These are phyloP conservation scores for Neosilurus mollespiculum DNA, from an alignment of 2,797 vertebrate genomes.

Conservation along the genomic window DNA sequence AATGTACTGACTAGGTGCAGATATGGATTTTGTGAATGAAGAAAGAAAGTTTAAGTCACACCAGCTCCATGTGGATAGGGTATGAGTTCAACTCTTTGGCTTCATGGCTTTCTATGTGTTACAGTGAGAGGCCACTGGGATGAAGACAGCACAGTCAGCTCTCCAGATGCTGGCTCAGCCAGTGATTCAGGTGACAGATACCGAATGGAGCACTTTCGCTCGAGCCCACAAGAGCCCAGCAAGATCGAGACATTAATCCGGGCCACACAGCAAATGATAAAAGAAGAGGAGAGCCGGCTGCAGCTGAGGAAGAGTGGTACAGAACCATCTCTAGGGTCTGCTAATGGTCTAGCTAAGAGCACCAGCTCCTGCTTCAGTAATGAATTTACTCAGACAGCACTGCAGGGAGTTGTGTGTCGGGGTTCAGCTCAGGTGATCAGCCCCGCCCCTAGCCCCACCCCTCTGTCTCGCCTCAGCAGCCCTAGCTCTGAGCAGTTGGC, in stretches of 20 bases:
- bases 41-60: neutral
- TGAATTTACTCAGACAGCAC: conserved; percentile 78
- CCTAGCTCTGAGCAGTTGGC: conserved; percentile 83
- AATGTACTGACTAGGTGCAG: neutral
- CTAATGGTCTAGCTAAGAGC: conserved; percentile 85
- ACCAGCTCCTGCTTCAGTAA: conserved; percentile 78
- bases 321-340: conserved; percentile 74
- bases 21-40: neutral
- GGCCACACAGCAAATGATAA: conserved; percentile 97
- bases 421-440: conserved; percentile 79
- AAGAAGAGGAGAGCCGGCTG: conserved; percentile 89
- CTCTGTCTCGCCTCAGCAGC: conserved; percentile 86
- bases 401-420: conserved; percentile 78
- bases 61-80: neutral
- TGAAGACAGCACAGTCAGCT: conserved; percentile 91
- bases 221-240: conserved; percentile 88
- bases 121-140: conserved; percentile 91
- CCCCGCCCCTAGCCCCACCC: conserved; percentile 78
- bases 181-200: conserved; percentile 92
- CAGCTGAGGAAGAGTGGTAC: conserved; percentile 76
- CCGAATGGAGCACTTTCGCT: conserved; percentile 79
- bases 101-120: conserved; percentile 30
- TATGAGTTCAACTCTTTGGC: neutral
- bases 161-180: conserved; percentile 91
- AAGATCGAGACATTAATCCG: conserved; percentile 94